Evolutionary conservation across 2,113 vertebrate genomes (phyloP).

Genomic region (Pterocles gutturalis): DNA sequence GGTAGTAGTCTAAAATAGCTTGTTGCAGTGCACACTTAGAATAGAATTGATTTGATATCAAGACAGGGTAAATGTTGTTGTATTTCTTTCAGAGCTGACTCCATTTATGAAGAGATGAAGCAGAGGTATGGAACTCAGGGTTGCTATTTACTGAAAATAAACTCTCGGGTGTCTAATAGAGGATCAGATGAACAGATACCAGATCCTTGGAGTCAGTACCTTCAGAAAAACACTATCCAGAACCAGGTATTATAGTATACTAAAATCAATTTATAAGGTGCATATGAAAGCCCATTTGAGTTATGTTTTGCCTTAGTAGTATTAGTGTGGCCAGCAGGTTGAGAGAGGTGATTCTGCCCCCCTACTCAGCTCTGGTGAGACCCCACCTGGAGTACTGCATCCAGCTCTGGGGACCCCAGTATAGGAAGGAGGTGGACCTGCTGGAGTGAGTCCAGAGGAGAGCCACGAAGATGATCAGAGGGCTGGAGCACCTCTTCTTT

Average conservation of each 20-base stretch:
- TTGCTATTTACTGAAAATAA: conserved; percentile 96
- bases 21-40: not conserved
- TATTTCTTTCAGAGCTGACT: conserved; percentile 85
- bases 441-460: no score
- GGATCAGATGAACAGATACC: conserved; percentile 94
- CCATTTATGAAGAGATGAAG: conserved; percentile 97
- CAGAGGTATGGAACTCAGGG: conserved; percentile 94
- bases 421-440: no score
- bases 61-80: not conserved
- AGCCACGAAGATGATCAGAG: no score
- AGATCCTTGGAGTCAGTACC: conserved; percentile 98
- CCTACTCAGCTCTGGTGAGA: no score
- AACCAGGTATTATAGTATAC: conserved; percentile 81
- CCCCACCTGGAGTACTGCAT: no score
- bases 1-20: not conserved
- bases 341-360: no score
- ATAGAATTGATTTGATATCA: not conserved
- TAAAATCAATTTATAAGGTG: not conserved
- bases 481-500: no score
- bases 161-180: conserved; percentile 85
- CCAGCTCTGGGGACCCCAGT: no score
- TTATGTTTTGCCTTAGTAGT: not conserved
- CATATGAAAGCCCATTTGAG: not conserved
- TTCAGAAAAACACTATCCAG: conserved; percentile 88
- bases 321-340: no score